Percentiles rank a stretch among this genome's conserved stretches.
These are phyloP conservation scores for Drosophila orosa DNA, from an alignment of 1,140 invertebrate genomes.

Conservation along the genomic window DNA sequence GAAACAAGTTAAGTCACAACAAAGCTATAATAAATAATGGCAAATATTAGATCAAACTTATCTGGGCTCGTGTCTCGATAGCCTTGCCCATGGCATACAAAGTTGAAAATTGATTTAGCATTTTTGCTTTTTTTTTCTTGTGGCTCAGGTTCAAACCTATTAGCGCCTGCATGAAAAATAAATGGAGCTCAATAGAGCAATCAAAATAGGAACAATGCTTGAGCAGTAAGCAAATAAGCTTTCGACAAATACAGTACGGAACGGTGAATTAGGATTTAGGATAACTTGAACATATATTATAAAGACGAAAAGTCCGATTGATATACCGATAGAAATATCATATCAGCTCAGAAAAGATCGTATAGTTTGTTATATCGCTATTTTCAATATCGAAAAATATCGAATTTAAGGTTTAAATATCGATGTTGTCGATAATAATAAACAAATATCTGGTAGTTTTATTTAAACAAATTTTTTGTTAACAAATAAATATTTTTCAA, in stretches of 20 bases:
- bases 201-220: conserved; percentile 48
- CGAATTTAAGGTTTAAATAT: not conserved
- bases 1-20: conserved; percentile 41
- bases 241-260: conserved; percentile 10
- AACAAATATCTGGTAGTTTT: not conserved
- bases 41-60: conserved; percentile 22
- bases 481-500: too few relatives aligned
- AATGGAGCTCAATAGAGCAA: conserved; percentile 37
- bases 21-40: conserved; percentile 8
- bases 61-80: conserved; percentile 43
- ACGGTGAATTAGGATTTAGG: not conserved
- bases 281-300: not conserved
- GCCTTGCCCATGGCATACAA: conserved; percentile 51
- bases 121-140: conserved; percentile 7
- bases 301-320: not conserved
- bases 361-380: not conserved
- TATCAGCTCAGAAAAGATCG: not conserved
- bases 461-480: too few relatives aligned
- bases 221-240: conserved; percentile 33
- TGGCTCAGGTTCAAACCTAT: conserved; percentile 46
- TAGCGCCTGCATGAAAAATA: conserved; percentile 50
- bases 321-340: not conserved
- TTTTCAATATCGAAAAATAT: not conserved
- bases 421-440: not conserved
- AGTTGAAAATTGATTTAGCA: conserved; percentile 39